Conservation (phyloP, 2,113 vertebrate species). For the Megaleporinus macrocephalus region DNA sequence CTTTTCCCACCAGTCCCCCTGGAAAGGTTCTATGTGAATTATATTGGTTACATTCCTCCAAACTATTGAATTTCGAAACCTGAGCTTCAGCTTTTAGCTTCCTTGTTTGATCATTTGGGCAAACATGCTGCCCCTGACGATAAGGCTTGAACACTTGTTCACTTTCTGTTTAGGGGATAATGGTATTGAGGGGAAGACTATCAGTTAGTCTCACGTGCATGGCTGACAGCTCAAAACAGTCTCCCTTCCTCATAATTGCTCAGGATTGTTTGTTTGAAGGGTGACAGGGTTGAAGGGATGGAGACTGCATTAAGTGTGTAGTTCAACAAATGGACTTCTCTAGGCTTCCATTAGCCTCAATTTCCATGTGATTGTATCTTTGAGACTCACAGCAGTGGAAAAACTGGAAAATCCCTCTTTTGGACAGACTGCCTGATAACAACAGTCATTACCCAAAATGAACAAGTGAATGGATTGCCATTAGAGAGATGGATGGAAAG, state of each 20-base stretch:
- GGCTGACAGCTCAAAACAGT: neutral
- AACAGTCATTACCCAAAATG: neutral
- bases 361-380: neutral
- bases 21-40: conserved; percentile 32
- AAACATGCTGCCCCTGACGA: conserved; percentile 1
- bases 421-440: neutral
- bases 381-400: neutral
- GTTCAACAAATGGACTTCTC: neutral
- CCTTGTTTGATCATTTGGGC: conserved; percentile 1
- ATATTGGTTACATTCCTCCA: neutral
- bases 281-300: neutral
- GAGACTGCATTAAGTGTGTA: neutral
- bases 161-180: neutral
- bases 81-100: conserved; percentile 16
- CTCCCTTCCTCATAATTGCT: neutral
- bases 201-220: neutral
- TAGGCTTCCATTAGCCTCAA: neutral
- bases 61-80: conserved; percentile 16
- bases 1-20: conserved; percentile 42
- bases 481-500: neutral
- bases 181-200: neutral
- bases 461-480: neutral
- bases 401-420: neutral
- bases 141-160: neutral
- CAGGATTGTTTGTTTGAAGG: neutral